Evolutionary conservation across 2,113 vertebrate genomes (phyloP).

Genomic region (Psittacula cyanocephala): DNA sequence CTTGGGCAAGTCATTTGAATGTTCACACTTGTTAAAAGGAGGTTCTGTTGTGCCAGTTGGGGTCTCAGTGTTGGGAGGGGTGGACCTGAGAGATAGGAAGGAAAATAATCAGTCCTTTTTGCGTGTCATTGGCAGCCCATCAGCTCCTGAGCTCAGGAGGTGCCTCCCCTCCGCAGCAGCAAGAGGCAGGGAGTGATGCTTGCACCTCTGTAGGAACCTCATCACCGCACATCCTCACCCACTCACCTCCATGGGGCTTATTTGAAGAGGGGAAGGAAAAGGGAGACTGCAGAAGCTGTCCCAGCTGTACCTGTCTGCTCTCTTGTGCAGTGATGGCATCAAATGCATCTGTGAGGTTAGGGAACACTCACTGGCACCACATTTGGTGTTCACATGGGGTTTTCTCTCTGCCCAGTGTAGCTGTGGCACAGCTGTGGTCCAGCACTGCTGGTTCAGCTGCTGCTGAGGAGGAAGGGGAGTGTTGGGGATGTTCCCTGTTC

Average conservation of each 20-base stretch:
- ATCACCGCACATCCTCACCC: neutral
- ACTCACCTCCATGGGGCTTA: rapidly evolving
- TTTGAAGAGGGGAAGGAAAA: neutral
- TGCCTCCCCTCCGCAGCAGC: neutral
- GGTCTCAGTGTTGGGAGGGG: neutral
- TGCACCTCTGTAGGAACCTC: neutral
- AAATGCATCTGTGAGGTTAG: neutral
- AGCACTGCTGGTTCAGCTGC: neutral
- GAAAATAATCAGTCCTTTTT: neutral
- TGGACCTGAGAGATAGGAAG: neutral
- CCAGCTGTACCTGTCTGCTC: rapidly evolving
- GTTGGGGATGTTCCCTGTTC: neutral
- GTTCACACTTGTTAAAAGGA: neutral
- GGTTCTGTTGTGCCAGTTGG: neutral
- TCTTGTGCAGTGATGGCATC: rapidly evolving
- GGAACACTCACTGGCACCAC: rapidly evolving
- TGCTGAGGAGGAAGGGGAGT: neutral
- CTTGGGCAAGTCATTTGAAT: neutral
- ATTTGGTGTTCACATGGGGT: neutral
- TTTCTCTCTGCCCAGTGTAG: neutral
- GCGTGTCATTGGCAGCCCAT: neutral
- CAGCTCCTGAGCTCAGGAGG: neutral
- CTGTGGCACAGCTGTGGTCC: neutral
- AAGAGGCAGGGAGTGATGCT: neutral
- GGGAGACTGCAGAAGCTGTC: neutral